Evolutionary conservation across 2,113 vertebrate genomes (phyloP), one percentile per base, ranked within the genome.

Genomic region (Anarhynchus alexandrinus): DNA sequence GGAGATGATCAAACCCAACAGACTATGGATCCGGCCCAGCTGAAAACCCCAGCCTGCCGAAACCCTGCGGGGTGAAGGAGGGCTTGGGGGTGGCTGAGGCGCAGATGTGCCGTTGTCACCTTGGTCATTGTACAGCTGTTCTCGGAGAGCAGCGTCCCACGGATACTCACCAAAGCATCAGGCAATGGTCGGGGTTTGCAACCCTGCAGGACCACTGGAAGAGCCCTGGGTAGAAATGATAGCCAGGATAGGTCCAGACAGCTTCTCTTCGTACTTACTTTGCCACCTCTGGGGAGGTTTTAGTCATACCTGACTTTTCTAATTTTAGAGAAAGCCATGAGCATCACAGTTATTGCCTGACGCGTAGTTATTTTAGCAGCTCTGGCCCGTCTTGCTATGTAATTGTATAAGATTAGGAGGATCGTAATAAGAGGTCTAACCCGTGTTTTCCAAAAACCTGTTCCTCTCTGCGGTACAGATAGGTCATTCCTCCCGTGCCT

Each of bases 1-100:
- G 66, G 96, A 95, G 84, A 82, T 74, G 93, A 96, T 97, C 71
- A 80, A 94, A 88, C 85, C 65, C 34, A 88, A 69, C 71, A 79
- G 93, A 87, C 62, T 59, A 2, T 36, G 81, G 88, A 65, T 73
- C 90, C 92, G 78, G 38, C 61, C 90, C 91, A 91, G 80, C 62
- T 40, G 9, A 9, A 93, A 78, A 45, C 34, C 12, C 32, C 65
- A 76, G 94, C 69, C 40, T 9, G 16, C 79, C 47, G 52, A 67
- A 91, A 62, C 38, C 40, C 38, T 2, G 0, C 2, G 29, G 61
- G 64, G 40, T 66, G 2, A 15, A 26, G 36, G 25, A 52, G 52
- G 26, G 8, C 59, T 66, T 36, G 49, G 64, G 82, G 66, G 32
- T 67, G 73, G 29, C 12, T 27, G 77, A 11, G 71, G 47, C 67